Percentiles rank a stretch among this genome's conserved stretches.
These are phyloP conservation scores for Pangasius larnaudii DNA, from an alignment of 2,797 vertebrate species.

Conservation along the genomic window DNA sequence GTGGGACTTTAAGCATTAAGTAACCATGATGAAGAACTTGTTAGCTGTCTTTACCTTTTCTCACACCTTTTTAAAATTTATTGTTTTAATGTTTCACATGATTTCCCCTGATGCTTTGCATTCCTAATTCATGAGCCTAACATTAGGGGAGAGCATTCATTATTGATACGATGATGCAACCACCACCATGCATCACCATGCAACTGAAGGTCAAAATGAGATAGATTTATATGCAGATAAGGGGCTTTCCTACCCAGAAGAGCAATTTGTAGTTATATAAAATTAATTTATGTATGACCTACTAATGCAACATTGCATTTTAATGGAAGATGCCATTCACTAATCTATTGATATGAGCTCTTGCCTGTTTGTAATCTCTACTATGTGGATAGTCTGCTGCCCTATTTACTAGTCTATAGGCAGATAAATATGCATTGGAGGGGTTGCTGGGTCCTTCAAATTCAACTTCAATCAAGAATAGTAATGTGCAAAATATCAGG, in stretches of 20 bases:
- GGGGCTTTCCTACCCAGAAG: neutral
- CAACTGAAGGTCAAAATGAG: neutral
- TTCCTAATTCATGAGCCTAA: conserved; percentile 29
- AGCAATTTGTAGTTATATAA: neutral
- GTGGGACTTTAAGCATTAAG: neutral
- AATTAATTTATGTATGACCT: conserved; percentile 3
- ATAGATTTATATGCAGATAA: neutral
- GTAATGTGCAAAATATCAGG: neutral
- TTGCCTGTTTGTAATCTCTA: neutral
- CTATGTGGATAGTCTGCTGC: neutral
- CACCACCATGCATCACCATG: neutral
- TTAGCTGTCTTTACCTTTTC: neutral
- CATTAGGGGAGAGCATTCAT: conserved; percentile 1
- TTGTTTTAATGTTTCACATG: neutral
- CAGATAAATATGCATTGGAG: neutral
- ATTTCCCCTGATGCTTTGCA: conserved; percentile 10
- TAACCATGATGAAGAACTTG: neutral
- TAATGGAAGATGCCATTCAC: conserved; percentile 5
- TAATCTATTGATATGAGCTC: neutral
- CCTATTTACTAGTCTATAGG: neutral
- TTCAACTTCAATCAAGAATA: neutral
- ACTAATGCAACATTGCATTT: conserved; percentile 11
- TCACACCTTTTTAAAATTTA: neutral
- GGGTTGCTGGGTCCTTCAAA: neutral
- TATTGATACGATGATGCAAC: neutral